Evolutionary conservation across 1,140 invertebrate genomes (phyloP), one percentile per base, ranked within the genome.

Genomic region (Elymnias hypermnestra): DNA sequence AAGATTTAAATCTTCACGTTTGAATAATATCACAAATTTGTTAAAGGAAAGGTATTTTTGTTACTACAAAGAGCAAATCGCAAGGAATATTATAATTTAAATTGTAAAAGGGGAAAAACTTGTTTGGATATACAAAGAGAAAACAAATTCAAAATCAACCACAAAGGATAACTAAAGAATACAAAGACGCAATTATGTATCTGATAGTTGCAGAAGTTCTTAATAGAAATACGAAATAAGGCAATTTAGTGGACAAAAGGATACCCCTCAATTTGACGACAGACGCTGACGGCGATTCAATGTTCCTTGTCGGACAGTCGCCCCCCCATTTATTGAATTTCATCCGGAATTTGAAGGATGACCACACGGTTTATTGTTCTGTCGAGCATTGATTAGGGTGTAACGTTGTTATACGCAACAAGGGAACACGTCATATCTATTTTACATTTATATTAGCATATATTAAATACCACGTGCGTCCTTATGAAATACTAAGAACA

Each of bases 231-330:
- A 60, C 63, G 62, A 72, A 72, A 79, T 76, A 68, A 75, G 70
- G 75, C 73, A 79, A 83, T 83, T 82, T 83, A 35, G 61, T 57
- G 70, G 71, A 83, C 79, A 83, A 83, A 79, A 74, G 75, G 67
- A 64, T 63, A 60, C 64, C 70, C 64, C 64, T 66, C 48, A 42
- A 40, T 59, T 47, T 43, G 23, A 46, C 37, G 37, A 10, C 44
- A 59, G 62, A 51, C 57, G 58, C 71, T 72, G 72, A 61, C 56
- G 70, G 71, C 71, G 51, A 69, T 76, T 79, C 68, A 69, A 76
- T 81, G 74, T 83, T 83, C 75, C 67, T 67, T 70, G 54, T 46
- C 68, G 72, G 72, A 59, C 53, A 62, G 35, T 47, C 55, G 45
- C 63, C 71, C 67, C 58, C 56, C 64, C 53, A 72, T 74, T 79